These are phyloP conservation scores for Gnatocerus cornutus DNA, from an alignment of 2,888 invertebrate genomes.

Conservation along the genomic window DNA sequence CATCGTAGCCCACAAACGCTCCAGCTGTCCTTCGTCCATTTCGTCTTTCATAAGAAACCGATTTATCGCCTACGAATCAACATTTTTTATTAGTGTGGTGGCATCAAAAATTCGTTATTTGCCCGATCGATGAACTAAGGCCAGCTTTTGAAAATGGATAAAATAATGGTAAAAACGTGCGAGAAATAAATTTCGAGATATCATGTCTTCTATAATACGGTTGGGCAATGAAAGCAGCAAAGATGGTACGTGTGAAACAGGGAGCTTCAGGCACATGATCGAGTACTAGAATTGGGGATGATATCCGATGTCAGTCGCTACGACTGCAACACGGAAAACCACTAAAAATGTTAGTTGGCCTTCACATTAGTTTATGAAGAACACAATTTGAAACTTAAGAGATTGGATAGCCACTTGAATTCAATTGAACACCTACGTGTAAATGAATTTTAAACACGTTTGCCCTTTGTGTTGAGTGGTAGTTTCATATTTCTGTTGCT, in stretches of 20 bases:
- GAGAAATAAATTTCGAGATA: constrained; percentile 45
- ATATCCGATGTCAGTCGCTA: constrained; percentile 59
- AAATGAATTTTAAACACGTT: background rate
- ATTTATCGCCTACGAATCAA: background rate
- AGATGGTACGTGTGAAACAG: constrained; percentile 48
- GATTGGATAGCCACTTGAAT: constrained; percentile 19
- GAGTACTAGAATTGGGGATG: constrained; percentile 58
- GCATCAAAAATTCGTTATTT: constrained; percentile 31
- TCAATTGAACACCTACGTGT: constrained; percentile 1
- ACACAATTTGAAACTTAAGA: constrained; percentile 24
- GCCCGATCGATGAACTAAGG: constrained; percentile 24
- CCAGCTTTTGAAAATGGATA: constrained; percentile 28
- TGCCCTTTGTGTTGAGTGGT: no score
- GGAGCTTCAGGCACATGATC: constrained; percentile 56
- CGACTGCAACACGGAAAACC: constrained; percentile 60
- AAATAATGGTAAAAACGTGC: constrained; percentile 46
- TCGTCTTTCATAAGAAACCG: background rate
- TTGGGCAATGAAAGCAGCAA: constrained; percentile 35
- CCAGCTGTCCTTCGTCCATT: constrained; percentile 10
- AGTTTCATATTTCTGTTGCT: background rate
- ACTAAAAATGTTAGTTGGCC: constrained; percentile 59
- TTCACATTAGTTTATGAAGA: constrained; percentile 44
- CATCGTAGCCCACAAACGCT: background rate
- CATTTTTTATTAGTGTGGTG: constrained; percentile 3
- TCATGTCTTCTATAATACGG: constrained; percentile 42